Evolutionary conservation across 2,113 vertebrate species (phyloP).

Genomic region (Scolopax mira): DNA sequence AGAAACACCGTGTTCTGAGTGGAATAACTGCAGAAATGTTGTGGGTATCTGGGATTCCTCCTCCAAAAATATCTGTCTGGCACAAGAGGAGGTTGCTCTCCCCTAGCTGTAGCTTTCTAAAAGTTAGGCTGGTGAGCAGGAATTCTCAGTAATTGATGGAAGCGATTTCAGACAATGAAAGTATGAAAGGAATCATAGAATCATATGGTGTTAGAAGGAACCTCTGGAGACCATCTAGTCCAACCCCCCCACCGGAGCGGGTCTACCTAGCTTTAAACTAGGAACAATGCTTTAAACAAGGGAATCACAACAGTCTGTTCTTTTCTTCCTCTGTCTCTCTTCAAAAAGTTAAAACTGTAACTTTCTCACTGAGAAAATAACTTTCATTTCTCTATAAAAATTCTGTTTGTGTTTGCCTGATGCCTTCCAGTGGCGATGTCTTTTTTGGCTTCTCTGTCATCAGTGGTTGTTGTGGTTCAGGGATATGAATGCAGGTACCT

Average conservation of each 20-base stretch:
- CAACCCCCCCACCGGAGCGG: no score
- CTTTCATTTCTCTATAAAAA: background rate
- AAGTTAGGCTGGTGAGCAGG: background rate
- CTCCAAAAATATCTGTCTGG: background rate
- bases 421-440: background rate
- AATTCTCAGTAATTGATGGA: background rate
- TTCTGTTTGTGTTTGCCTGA: background rate
- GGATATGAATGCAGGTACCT: background rate
- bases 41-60: background rate
- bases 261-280: no score
- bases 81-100: background rate
- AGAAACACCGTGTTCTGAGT: background rate
- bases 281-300: background rate
- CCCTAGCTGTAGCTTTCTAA: background rate
- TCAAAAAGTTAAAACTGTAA: background rate
- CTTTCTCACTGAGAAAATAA: background rate
- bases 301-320: background rate
- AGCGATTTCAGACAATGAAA: background rate
- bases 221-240: no score
- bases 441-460: background rate
- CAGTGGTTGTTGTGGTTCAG: background rate
- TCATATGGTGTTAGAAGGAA: no score
- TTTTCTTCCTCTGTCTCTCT: background rate
- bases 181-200: background rate
- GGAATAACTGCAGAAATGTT: background rate